phyloP scores from a whole-genome alignment of 2,113 vertebrate genomes.

The Mus spicilegus region DNA sequence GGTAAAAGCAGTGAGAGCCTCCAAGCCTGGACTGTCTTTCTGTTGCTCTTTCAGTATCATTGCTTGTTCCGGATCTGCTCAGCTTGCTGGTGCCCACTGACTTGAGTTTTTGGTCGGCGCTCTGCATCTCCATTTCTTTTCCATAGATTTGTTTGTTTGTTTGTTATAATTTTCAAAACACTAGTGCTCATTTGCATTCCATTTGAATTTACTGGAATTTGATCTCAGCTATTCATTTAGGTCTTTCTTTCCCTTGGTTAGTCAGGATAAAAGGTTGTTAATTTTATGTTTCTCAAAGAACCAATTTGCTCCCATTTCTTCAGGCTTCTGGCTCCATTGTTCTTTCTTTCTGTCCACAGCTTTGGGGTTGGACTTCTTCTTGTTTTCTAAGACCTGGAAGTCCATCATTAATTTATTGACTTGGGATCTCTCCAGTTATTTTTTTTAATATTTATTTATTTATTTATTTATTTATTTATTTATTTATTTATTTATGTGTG shows the following conservation, averaged over 20 bases:
- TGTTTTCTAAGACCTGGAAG: neutral
- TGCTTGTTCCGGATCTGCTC: neutral
- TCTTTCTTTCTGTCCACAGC: neutral
- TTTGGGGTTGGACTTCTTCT: neutral
- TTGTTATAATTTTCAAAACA: neutral
- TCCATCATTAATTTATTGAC: neutral
- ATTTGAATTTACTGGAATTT: neutral
- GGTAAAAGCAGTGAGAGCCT: neutral
- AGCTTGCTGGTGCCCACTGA: neutral
- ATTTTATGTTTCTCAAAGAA: neutral
- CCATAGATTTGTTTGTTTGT: neutral
- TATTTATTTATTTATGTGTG: neutral
- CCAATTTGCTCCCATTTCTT: neutral
- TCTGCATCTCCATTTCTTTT: no score
- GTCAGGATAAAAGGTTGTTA: neutral
- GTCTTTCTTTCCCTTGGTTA: neutral
- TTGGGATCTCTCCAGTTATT: neutral
- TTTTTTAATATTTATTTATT: neutral
- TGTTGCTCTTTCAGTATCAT: neutral
- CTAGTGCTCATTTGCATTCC: neutral
- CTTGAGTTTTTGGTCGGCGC: neutral
- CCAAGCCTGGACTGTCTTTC: neutral
- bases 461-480: neutral
- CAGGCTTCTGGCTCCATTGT: neutral
- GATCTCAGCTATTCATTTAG: neutral